A percentile compares a stretch with the other conserved stretches of the same genome.
phyloP scores from a whole-genome alignment of 2,888 invertebrate species.

The Amiota minor region DNA sequence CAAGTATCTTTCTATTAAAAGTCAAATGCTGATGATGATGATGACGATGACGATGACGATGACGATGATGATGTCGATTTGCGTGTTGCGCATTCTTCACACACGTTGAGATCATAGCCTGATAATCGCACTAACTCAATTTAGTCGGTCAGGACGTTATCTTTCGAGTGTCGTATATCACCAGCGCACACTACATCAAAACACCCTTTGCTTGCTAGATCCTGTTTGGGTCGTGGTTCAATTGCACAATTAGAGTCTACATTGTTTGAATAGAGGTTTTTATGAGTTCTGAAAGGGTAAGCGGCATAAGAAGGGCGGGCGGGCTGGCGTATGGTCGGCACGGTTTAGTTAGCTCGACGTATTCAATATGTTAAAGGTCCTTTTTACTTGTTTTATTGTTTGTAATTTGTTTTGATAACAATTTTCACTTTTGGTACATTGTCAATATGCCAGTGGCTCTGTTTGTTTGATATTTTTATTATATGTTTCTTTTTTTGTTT shows the following conservation, averaged over 20 bases:
- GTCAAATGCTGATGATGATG: constrained; percentile 49
- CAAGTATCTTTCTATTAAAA: constrained; percentile 51
- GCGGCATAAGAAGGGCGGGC: no score
- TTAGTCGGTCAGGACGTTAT: not conserved
- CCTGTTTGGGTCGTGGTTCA: constrained; percentile 46
- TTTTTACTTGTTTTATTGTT: constrained; percentile 45
- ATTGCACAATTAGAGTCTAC: constrained; percentile 67
- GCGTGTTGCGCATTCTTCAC: not conserved
- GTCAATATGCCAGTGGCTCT: constrained; percentile 25
- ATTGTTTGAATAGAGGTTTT: constrained; percentile 59
- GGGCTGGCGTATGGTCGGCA: no score
- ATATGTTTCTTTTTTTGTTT: constrained; percentile 23
- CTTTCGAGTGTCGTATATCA: constrained; percentile 27
- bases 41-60: constrained; percentile 7
- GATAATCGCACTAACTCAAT: constrained; percentile 51
- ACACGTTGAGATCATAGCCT: constrained; percentile 29
- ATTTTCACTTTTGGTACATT: constrained; percentile 53
- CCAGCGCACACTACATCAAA: constrained; percentile 25
- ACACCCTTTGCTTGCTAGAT: constrained; percentile 33
- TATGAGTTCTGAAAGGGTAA: not conserved
- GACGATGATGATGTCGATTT: constrained; percentile 13
- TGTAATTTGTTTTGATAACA: constrained; percentile 64
- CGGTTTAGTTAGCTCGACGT: constrained; percentile 42
- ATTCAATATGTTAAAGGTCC: constrained; percentile 60
- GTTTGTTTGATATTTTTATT: constrained; percentile 40